A percentile compares a stretch with the other conserved stretches of the same genome.
These are phyloP conservation scores for Leucopsar rothschildi DNA, from an alignment of 2,113 vertebrate genomes.

Conservation along the genomic window DNA sequence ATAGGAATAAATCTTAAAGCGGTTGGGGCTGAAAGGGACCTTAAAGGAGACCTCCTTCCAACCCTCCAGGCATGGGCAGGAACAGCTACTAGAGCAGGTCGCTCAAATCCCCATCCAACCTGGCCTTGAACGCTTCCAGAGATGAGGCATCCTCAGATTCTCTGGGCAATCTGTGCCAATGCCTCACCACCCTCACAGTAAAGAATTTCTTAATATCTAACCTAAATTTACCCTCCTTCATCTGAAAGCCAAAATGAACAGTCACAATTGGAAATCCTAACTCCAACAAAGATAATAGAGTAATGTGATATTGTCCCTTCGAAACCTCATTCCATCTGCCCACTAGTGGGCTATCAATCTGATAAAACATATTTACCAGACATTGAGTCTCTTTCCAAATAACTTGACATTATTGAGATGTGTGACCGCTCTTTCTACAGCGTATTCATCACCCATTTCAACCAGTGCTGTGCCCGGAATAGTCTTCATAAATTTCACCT, in stretches of 20 bases:
- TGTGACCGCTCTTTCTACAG: slow-evolving; percentile 94
- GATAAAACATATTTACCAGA: slow-evolving; percentile 81
- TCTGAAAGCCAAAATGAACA: background rate
- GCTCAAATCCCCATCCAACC: background rate
- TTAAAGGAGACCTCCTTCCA: background rate
- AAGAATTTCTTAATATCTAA: background rate
- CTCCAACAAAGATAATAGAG: background rate
- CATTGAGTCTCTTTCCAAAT: slow-evolving; percentile 94
- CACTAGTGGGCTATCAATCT: background rate
- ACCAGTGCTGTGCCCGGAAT: slow-evolving; percentile 94
- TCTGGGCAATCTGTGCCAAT: background rate
- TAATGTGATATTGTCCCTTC: background rate
- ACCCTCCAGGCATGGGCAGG: background rate
- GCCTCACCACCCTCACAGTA: background rate
- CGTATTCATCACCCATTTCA: slow-evolving; percentile 97
- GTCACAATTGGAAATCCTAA: background rate
- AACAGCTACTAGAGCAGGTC: background rate
- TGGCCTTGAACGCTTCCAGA: background rate
- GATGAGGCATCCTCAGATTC: background rate
- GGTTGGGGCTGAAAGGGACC: background rate
- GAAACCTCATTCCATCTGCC: background rate
- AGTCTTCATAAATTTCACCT: slow-evolving; percentile 99
- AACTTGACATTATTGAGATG: slow-evolving; percentile 96
- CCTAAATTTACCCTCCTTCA: background rate
- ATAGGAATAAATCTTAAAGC: background rate